These are phyloP conservation scores for Lucilia sericata DNA, from an alignment of 1,140 invertebrate genomes.

Conservation along the genomic window DNA sequence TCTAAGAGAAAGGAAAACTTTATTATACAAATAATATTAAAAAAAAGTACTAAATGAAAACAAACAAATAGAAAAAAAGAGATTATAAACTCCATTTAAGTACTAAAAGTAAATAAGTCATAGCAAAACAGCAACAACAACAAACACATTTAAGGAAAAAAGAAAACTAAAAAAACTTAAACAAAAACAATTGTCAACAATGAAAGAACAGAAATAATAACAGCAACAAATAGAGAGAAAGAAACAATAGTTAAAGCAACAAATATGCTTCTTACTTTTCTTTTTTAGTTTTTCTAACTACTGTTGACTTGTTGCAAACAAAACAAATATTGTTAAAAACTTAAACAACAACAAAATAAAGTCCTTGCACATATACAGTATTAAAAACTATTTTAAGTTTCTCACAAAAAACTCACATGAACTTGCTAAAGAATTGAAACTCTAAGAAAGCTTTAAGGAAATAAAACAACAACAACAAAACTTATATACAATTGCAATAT, in stretches of 20 bases:
- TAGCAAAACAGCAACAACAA: background rate
- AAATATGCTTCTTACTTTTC: background rate
- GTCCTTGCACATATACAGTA: slow-evolving; percentile 64
- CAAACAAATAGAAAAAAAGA: background rate
- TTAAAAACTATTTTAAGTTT: background rate
- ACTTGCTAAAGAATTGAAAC: background rate
- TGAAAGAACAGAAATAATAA: background rate
- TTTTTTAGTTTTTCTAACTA: slow-evolving; percentile 25
- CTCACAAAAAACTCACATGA: slow-evolving; percentile 49
- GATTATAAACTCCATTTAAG: background rate
- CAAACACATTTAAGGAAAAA: background rate
- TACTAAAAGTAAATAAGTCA: slow-evolving; percentile 12
- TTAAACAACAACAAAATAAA: slow-evolving; percentile 54
- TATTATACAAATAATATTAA: background rate
- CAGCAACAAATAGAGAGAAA: background rate
- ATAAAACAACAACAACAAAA: background rate
- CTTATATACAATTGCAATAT: background rate
- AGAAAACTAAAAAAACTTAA: background rate
- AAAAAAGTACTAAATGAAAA: background rate
- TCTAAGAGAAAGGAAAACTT: background rate
- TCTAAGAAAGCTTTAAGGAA: background rate
- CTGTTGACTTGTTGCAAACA: slow-evolving; percentile 41
- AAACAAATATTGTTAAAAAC: slow-evolving; percentile 37
- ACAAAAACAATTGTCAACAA: background rate
- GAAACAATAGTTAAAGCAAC: slow-evolving; percentile 7